Evolutionary conservation across 1,140 invertebrate genomes (phyloP).

Genomic region (Papilio dardanus): DNA sequence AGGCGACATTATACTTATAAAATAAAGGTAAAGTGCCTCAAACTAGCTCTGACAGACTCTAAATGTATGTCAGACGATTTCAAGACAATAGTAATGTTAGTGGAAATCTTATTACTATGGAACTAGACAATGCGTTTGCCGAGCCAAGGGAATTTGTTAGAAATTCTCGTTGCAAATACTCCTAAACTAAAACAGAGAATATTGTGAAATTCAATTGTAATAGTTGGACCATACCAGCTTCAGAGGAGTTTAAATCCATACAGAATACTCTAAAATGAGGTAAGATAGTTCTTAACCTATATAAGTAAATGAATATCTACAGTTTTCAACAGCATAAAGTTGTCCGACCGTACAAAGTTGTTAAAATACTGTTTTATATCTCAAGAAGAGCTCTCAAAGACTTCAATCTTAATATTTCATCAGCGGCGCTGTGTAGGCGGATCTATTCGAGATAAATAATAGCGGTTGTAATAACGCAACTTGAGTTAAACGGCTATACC

Average conservation of each 20-base stretch:
- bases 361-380: no score
- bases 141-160: not conserved
- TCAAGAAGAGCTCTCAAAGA: no score
- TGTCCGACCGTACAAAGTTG: no score
- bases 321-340: no score
- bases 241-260: not conserved
- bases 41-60: not conserved
- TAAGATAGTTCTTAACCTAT: not conserved
- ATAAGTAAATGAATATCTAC: no score
- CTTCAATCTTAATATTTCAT: no score
- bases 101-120: not conserved
- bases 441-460: not conserved
- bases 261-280: not conserved
- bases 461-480: not conserved
- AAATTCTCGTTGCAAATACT: slow-evolving; percentile 2
- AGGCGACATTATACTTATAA: not conserved
- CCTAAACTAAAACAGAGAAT: not conserved
- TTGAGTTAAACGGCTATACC: not conserved
- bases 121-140: not conserved
- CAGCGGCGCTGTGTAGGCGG: not conserved
- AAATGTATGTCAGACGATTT: not conserved
- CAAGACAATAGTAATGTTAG: not conserved
- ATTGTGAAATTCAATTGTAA: slow-evolving; percentile 1
- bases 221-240: not conserved
- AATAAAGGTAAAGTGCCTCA: no score